Percentiles rank a stretch among this genome's conserved stretches.
Conservation (phyloP, 2,888 invertebrate species). For the Latrodectus hesperus region DNA sequence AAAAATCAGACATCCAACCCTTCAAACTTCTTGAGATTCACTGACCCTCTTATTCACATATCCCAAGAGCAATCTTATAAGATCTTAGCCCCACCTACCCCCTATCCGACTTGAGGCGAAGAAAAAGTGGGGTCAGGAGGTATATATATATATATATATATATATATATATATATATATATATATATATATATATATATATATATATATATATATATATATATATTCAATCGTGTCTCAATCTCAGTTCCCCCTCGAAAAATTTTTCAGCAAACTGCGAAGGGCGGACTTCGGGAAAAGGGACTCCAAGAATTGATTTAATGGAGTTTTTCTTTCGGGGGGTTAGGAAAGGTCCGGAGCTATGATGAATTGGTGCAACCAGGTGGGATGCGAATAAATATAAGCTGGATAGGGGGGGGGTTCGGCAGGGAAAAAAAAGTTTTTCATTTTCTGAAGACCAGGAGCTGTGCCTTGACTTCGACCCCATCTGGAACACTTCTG, state of each 20-base stretch:
- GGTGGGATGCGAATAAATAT: slow-evolving; percentile 53
- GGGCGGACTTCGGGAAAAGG: slow-evolving; percentile 14
- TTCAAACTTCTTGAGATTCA: too few species aligned
- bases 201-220: slow-evolving; percentile 7
- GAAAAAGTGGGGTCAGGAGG: too few species aligned
- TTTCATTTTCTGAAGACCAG: slow-evolving; percentile 39
- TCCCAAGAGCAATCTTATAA: too few species aligned
- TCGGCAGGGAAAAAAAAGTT: background rate
- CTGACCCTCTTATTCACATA: too few species aligned
- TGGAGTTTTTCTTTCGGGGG: slow-evolving; percentile 55
- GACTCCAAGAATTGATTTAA: slow-evolving; percentile 62
- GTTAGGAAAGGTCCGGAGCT: slow-evolving; percentile 15
- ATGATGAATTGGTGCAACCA: slow-evolving; percentile 63
- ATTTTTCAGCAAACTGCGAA: slow-evolving; percentile 50
- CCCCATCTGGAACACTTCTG: slow-evolving; percentile 42
- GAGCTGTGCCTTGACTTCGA: slow-evolving; percentile 18
- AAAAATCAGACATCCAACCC: too few species aligned
- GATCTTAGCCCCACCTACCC: too few species aligned
- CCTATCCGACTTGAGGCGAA: too few species aligned
- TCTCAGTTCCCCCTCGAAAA: slow-evolving; percentile 42
- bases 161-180: slow-evolving; percentile 23
- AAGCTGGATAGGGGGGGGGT: slow-evolving; percentile 7
- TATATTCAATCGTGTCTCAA: slow-evolving; percentile 50
- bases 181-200: slow-evolving; percentile 27
- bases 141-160: too few species aligned